Percentiles rank a stretch among this genome's conserved stretches.
These are phyloP conservation scores for Microplitis manilae DNA, from an alignment of 2,888 invertebrate genomes.

Conservation along the genomic window DNA sequence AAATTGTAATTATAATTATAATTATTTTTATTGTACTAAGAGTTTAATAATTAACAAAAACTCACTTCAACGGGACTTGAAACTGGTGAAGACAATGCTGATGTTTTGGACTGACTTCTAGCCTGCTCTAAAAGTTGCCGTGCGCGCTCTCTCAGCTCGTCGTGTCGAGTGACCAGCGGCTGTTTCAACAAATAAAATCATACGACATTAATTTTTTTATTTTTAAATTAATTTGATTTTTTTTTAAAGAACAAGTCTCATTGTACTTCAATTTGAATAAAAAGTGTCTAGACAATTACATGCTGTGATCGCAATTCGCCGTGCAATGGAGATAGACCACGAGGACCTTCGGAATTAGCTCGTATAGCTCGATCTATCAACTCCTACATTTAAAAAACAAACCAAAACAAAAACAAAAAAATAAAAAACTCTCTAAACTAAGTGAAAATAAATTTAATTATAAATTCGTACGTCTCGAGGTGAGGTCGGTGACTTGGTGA, in stretches of 20 bases:
- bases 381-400: conserved; percentile 55
- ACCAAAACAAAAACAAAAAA: not conserved
- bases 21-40: not conserved
- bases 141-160: conserved; percentile 88
- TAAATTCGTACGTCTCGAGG: conserved; percentile 69
- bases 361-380: conserved; percentile 64
- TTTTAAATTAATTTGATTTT: conserved; percentile 32
- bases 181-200: conserved; percentile 64
- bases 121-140: conserved; percentile 87
- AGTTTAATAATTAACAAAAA: conserved; percentile 36
- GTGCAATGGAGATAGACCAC: conserved; percentile 63
- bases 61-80: conserved; percentile 74
- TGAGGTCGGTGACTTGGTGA: conserved; percentile 65
- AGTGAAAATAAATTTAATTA: conserved; percentile 17
- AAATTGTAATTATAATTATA: conserved; percentile 20
- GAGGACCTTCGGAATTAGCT: conserved; percentile 65
- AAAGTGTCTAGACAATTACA: conserved; percentile 55
- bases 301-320: conserved; percentile 66
- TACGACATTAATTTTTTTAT: conserved; percentile 15
- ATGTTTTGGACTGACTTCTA: conserved; percentile 72
- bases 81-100: conserved; percentile 72
- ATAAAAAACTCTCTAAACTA: conserved; percentile 15
- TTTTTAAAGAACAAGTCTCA: conserved; percentile 13
- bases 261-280: conserved; percentile 21
- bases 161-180: conserved; percentile 85